Base-by-base conservation (phyloP, 2,797 vertebrate species). In the Uromys caudimaculatus region DNA sequence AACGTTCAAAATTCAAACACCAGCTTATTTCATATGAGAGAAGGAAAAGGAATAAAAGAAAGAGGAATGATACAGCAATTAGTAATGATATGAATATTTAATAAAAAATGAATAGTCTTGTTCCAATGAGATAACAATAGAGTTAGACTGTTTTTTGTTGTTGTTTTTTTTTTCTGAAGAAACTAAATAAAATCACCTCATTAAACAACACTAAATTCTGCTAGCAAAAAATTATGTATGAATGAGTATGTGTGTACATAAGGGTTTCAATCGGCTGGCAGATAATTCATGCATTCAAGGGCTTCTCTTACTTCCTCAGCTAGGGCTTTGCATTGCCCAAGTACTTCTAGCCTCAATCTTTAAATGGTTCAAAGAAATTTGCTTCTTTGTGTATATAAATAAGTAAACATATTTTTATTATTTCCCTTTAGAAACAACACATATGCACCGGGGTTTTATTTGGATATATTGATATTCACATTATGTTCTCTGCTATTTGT, bases 371-470 rank as follows among this genome's bases (percentile, higher is more conserved):
- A 81, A 35, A 86, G 71, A 87, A 91, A 91, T 62, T 54, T 32
- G 11, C 35, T 35, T 35, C 3, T 81, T 79, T 87, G 19, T 75
- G 54, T 81, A 77, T 75, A 29, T 69, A 81, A 12, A 29, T 69
- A 84, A 7, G n/a, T n/a, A 85, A 85, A 84, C 6, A 89, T 77
- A 60, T 12, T 81, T 84, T 71, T 67, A 69, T 94, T n/a, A 85
- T 44, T 91, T 93, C 1, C 50, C 5, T 29, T 14, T 0, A 58
- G 0, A 64, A 90, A 95, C 54, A 7, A 9, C 12, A 73, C 56
- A 52, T 44, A 35, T 76, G 6, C 1, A 77, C 12, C 67, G 7
- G 6, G 21, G 24, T 29, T 94, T 64, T 85, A 54, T 82, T 47
- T 94, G 29, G 85, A n/a, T 73, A 77, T 52, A 32, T 89, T 89